Percentiles rank a stretch among this genome's conserved stretches.
These are phyloP conservation scores for Gnatocerus cornutus DNA, from an alignment of 2,888 invertebrate species.

Conservation along the genomic window DNA sequence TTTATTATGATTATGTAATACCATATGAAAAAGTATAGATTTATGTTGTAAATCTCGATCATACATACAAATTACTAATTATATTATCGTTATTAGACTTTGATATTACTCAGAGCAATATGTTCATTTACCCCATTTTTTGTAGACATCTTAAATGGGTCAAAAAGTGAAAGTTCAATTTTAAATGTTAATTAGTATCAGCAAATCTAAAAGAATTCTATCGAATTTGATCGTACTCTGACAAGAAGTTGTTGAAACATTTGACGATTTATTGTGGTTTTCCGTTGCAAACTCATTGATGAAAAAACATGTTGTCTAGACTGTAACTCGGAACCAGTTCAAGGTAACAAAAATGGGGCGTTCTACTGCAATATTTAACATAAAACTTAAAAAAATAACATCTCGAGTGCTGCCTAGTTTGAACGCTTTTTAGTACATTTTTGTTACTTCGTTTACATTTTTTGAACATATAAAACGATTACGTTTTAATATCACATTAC, in stretches of 20 bases:
- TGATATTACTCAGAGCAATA: slow-evolving; percentile 33
- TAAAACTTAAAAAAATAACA: slow-evolving; percentile 8
- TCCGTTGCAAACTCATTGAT: slow-evolving; percentile 37
- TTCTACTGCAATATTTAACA: slow-evolving; percentile 28
- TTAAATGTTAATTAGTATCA: slow-evolving; percentile 38
- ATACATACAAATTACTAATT: slow-evolving; percentile 39
- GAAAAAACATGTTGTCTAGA: slow-evolving; percentile 42
- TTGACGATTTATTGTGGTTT: slow-evolving; percentile 40
- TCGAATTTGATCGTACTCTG: slow-evolving; percentile 14
- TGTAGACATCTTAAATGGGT: slow-evolving; percentile 21
- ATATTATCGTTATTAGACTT: slow-evolving; percentile 24
- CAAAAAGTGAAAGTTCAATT: slow-evolving; percentile 42
- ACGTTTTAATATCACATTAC: neutral
- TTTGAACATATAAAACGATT: neutral
- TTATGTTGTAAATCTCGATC: slow-evolving; percentile 30
- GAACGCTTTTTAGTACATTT: neutral
- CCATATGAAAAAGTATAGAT: slow-evolving; percentile 19
- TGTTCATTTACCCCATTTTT: slow-evolving; percentile 32
- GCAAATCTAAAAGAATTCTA: slow-evolving; percentile 25
- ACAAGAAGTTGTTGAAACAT: slow-evolving; percentile 38
- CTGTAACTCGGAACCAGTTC: slow-evolving; percentile 40
- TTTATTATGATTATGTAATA: slow-evolving; percentile 38
- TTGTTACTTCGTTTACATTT: slow-evolving; percentile 1
- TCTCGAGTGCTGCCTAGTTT: neutral
- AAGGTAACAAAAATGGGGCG: slow-evolving; percentile 44